Conservation (phyloP, 2,888 invertebrate genomes). For the Cantharis nigra region DNA sequence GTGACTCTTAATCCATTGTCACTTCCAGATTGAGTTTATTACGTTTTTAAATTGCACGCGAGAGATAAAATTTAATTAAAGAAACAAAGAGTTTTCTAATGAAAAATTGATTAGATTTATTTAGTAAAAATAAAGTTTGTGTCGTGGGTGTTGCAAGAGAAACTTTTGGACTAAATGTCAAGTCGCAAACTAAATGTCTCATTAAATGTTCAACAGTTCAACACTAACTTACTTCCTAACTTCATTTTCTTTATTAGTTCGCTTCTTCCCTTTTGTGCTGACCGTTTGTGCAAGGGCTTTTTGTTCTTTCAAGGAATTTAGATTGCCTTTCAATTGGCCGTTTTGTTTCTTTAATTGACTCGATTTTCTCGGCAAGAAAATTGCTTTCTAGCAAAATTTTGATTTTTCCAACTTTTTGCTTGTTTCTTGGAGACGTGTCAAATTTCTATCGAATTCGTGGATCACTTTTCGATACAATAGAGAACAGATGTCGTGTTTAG, state of each 20-base stretch:
- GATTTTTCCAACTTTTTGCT: neutral
- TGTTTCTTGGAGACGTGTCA: neutral
- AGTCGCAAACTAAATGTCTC: slow-evolving; percentile 14
- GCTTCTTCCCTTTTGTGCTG: slow-evolving; percentile 12
- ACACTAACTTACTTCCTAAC: slow-evolving; percentile 16
- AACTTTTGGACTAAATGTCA: slow-evolving; percentile 8
- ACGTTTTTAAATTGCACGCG: neutral
- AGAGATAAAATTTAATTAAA: neutral
- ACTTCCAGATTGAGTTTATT: neutral
- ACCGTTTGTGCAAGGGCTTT: slow-evolving; percentile 7
- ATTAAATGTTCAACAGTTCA: slow-evolving; percentile 16
- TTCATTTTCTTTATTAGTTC: slow-evolving; percentile 16
- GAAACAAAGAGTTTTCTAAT: neutral
- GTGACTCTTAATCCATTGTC: neutral
- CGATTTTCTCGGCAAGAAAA: neutral
- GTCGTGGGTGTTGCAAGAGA: neutral
- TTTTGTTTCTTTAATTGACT: slow-evolving; percentile 17
- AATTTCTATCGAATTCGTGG: neutral
- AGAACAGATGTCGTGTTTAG: neutral
- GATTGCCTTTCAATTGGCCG: slow-evolving; percentile 16
- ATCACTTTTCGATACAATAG: neutral
- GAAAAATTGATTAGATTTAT: neutral
- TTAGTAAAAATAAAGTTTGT: neutral
- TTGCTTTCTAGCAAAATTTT: neutral
- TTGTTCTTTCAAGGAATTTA: slow-evolving; percentile 11